These are phyloP conservation scores for Sebastes vulpes DNA, from an alignment of 2,797 vertebrate species.

Conservation along the genomic window DNA sequence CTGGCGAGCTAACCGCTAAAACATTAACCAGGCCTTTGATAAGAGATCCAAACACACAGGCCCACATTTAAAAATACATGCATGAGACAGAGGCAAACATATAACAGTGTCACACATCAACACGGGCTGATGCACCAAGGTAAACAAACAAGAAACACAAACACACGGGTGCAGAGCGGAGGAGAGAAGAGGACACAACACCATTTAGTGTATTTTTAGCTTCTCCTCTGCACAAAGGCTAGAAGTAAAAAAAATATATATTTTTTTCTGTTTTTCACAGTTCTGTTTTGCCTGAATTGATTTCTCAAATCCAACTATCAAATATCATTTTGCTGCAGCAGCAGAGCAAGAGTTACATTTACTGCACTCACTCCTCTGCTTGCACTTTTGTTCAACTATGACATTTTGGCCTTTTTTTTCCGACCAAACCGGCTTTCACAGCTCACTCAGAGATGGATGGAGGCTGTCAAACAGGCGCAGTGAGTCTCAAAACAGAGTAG, in stretches of 20 bases:
- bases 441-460: not conserved
- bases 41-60: not conserved
- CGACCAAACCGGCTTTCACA: not conserved
- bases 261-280: not conserved
- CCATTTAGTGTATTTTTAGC: slow-evolving; percentile 34
- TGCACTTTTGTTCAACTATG: slow-evolving; percentile 17
- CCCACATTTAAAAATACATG: not conserved
- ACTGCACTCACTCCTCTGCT: not conserved
- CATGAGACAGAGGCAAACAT: not conserved
- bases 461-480: not conserved
- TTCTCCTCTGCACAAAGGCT: not conserved
- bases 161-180: not conserved
- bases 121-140: slow-evolving; percentile 32
- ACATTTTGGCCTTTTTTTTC: slow-evolving; percentile 2
- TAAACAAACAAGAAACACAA: slow-evolving; percentile 40
- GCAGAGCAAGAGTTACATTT: not conserved
- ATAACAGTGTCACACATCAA: not conserved
- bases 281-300: not conserved
- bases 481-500: not conserved
- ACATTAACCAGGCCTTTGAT: not conserved
- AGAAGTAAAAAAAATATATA: not conserved
- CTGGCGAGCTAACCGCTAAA: not conserved
- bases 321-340: not conserved
- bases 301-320: not conserved
- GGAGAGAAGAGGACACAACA: slow-evolving; percentile 7